Base-by-base conservation (phyloP, 1,140 invertebrate genomes). In the Drosophila lowei region DNA sequence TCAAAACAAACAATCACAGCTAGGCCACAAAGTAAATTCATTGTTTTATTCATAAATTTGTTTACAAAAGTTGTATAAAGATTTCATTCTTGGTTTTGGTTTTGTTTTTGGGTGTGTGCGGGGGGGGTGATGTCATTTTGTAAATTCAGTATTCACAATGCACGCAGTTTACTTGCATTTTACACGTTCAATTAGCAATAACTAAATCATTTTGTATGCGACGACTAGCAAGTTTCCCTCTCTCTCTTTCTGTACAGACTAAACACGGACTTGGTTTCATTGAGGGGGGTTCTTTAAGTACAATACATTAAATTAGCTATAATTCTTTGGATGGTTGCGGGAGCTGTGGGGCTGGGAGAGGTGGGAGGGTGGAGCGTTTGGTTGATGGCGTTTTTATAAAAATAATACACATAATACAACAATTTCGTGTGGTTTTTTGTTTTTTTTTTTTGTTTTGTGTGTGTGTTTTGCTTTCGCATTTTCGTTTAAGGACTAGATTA, bases 401-500 rank as follows among this genome's bases (percentile, higher is more conserved):
- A 79, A 80, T 68, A 77, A 73, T 70, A 77, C 68, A 73, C 62
- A 79, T 60, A 50, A 77, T 73, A 79, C 76, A 76, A 76, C 72
- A 80, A 59, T 63, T 75, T 42, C 21, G 34, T 38, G 34, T 38
- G 34, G 11, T 6, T 49, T 30, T 41, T 30, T 42, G 23, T 25
- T 61, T 3, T 21, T 64, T 34, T 48, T 7, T 44, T 53, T 58
- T 38, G 23, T 41, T 48, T 46, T 41, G 6, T 28, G 30, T 15
- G 18, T 55, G 49, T 57, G 59, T 58, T 53, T 58, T 43, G 15
- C 13, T 16, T 42, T 47, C 7, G 41, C 21, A 30, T 49, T 59
- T 58, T 34, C 50, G 63, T 50, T 85, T 80, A 73, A 77, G 81
- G 89, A 90, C 89, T 90, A 90, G 89, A 89, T 89, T 90, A 90